Conservation (phyloP, 2,113 vertebrate species). For the Nothocercus julius region DNA sequence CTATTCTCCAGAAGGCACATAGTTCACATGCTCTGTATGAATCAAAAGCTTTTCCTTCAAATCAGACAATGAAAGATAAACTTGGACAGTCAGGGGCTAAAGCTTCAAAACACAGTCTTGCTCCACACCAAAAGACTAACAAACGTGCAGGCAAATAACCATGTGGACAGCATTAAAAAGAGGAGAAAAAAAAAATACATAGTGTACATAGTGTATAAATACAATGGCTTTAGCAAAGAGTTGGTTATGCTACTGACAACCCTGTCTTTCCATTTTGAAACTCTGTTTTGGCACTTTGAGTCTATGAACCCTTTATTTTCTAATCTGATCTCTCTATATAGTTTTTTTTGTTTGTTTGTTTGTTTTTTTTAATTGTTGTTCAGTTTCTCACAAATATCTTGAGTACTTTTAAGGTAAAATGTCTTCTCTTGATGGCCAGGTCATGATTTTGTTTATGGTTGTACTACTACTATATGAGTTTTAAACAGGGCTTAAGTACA, state of each 20-base stretch:
- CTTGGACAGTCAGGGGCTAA: background rate
- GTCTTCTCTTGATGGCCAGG: background rate
- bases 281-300: background rate
- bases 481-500: background rate
- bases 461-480: background rate
- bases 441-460: background rate
- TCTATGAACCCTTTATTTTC: background rate
- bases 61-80: background rate
- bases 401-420: background rate
- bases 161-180: background rate
- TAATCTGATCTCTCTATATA: fast-evolving
- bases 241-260: background rate
- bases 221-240: background rate
- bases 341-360: background rate
- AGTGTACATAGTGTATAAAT: background rate
- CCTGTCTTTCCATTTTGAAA: fast-evolving
- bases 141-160: background rate
- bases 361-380: too few relatives aligned
- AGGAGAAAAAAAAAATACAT: background rate
- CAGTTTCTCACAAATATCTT: background rate
- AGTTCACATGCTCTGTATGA: background rate
- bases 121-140: background rate
- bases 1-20: background rate
- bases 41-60: background rate
- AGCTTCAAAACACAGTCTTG: background rate